phyloP scores from a whole-genome alignment of 2,113 vertebrate species.

The Camelus dromedarius region DNA sequence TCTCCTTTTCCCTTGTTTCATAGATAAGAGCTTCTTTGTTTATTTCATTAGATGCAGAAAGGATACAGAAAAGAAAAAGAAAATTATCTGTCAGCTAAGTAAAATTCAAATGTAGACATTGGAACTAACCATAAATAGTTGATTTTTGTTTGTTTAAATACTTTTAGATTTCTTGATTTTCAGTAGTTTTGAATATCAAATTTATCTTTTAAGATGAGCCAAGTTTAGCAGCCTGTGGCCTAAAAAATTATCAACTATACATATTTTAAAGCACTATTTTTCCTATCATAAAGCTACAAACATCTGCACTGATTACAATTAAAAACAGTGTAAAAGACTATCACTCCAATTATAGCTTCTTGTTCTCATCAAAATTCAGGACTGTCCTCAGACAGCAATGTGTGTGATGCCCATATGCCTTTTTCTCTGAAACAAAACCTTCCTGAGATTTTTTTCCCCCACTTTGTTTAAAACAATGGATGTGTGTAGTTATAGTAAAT shows the following conservation, averaged over 20 bases:
- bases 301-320: conserved; percentile 79
- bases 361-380: conserved; percentile 79
- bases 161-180: conserved; percentile 48
- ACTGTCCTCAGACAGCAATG: not conserved
- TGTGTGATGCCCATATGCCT: conserved; percentile 48
- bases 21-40: conserved; percentile 13
- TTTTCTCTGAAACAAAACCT: conserved; percentile 52
- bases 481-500: conserved; percentile 6
- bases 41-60: conserved; percentile 32
- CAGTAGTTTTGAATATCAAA: conserved; percentile 42
- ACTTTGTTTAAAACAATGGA: conserved; percentile 39
- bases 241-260: conserved; percentile 54
- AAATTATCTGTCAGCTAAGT: not conserved
- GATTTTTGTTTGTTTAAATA: conserved; percentile 49
- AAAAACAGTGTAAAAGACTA: conserved; percentile 78
- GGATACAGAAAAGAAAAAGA: not conserved
- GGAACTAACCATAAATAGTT: not conserved
- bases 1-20: not conserved
- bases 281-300: conserved; percentile 67
- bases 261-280: conserved; percentile 43
- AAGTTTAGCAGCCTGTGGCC: conserved; percentile 49
- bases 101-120: not conserved
- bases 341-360: conserved; percentile 73
- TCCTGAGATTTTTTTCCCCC: not conserved
- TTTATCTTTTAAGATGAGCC: conserved; percentile 44